Conservation (phyloP, 2,888 invertebrate genomes). For the Perizoma flavofasciatum region DNA sequence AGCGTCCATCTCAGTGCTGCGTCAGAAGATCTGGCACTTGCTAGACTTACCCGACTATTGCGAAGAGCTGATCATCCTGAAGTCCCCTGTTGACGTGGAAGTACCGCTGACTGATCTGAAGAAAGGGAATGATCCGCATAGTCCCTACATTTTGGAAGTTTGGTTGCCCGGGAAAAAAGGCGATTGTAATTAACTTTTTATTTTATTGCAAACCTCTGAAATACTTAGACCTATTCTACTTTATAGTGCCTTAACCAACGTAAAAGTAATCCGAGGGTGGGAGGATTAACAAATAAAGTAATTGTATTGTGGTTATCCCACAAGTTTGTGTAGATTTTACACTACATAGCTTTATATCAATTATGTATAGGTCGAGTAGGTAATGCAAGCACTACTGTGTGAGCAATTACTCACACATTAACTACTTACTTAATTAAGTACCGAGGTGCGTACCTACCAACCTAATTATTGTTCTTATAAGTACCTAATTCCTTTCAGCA, state of each 20-base stretch:
- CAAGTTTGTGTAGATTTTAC: background rate
- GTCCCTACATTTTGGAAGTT: constrained; percentile 71
- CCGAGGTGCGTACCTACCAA: too few relatives aligned
- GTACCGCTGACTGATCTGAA: constrained; percentile 65
- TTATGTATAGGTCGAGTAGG: too few relatives aligned
- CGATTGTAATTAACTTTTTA: constrained; percentile 43
- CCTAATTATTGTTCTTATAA: too few relatives aligned
- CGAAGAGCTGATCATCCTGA: constrained; percentile 71
- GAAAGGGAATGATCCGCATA: constrained; percentile 71
- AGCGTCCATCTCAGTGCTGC: constrained; percentile 64
- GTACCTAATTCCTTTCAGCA: constrained; percentile 10
- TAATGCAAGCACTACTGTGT: too few relatives aligned
- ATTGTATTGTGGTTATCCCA: too few relatives aligned
- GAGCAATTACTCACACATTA: too few relatives aligned
- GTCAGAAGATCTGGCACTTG: constrained; percentile 74
- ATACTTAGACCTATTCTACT: background rate
- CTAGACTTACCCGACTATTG: constrained; percentile 74
- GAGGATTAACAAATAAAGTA: too few relatives aligned
- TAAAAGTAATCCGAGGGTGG: too few relatives aligned
- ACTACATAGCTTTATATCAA: too few relatives aligned
- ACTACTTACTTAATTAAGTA: too few relatives aligned
- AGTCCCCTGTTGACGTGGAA: constrained; percentile 54
- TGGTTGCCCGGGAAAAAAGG: constrained; percentile 55
- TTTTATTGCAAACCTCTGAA: background rate
- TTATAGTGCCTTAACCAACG: too few relatives aligned